These are phyloP conservation scores for Psophia crepitans DNA, from an alignment of 2,113 vertebrate species.

Conservation along the genomic window DNA sequence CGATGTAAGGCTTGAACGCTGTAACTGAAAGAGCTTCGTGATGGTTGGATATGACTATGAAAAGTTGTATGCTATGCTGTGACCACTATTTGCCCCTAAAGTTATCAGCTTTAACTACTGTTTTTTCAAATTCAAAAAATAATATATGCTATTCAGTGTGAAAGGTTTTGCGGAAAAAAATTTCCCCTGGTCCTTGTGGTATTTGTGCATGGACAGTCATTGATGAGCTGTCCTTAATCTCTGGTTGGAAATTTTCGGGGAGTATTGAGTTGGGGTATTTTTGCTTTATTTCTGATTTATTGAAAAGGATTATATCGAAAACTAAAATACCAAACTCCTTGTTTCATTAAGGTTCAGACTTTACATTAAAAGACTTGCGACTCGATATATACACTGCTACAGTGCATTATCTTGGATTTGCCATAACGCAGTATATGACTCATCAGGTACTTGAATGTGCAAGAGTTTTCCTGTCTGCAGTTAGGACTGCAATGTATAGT, in stretches of 20 bases:
- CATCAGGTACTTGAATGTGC: background rate
- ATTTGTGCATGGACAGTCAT: background rate
- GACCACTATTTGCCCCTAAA: background rate
- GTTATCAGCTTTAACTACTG: background rate
- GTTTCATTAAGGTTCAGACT: background rate
- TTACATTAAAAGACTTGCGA: background rate
- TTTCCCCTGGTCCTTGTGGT: background rate
- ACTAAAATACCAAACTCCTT: background rate
- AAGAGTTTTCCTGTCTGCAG: background rate
- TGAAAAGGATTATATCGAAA: background rate
- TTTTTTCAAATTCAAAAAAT: background rate
- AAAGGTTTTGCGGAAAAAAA: background rate
- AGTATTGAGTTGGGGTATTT: background rate
- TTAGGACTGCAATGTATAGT: background rate
- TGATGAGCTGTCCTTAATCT: background rate
- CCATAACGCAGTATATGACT: background rate
- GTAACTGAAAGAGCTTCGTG: background rate
- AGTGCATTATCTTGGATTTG: background rate
- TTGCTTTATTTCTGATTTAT: background rate
- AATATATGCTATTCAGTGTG: background rate
- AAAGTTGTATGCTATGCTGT: background rate
- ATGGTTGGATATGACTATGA: background rate
- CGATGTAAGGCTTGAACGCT: background rate
- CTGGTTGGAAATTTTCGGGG: accelerated
- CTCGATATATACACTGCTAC: background rate